These are phyloP conservation scores for Austrofundulus limnaeus DNA, from an alignment of 2,113 vertebrate species.

Conservation along the genomic window DNA sequence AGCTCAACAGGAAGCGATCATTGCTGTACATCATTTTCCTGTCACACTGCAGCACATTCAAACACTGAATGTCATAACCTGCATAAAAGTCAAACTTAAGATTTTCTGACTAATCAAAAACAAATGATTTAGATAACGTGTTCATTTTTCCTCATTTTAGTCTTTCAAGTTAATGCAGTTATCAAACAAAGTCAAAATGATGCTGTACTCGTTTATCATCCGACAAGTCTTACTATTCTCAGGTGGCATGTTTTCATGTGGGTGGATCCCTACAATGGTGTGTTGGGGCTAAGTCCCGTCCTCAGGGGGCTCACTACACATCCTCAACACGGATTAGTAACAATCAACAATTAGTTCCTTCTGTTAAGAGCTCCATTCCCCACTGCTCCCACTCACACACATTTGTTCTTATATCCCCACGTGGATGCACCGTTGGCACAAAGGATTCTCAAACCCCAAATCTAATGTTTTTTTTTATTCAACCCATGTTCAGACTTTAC, in stretches of 20 bases:
- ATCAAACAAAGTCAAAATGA: conserved; percentile 42
- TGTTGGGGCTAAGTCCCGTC: conserved; percentile 60
- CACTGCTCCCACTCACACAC: not conserved
- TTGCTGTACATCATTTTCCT: conserved; percentile 50
- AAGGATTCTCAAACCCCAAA: not conserved
- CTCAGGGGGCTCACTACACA: conserved; percentile 61
- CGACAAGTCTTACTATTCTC: conserved; percentile 58
- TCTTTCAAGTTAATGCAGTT: conserved; percentile 15
- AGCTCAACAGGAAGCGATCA: conserved; percentile 63
- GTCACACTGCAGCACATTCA: conserved; percentile 18
- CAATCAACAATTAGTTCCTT: conserved; percentile 56
- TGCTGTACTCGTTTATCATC: conserved; percentile 57
- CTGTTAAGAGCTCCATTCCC: not conserved
- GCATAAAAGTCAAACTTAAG: not conserved
- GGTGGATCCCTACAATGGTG: conserved; percentile 62
- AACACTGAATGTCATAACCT: conserved; percentile 23
- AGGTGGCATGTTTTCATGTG: conserved; percentile 54
- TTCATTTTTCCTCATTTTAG: conserved; percentile 13
- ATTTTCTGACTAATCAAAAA: not conserved
- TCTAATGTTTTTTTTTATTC: not conserved
- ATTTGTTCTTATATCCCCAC: not conserved
- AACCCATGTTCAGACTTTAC: not conserved
- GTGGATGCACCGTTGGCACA: not conserved
- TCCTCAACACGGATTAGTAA: conserved; percentile 67
- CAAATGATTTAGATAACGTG: conserved; percentile 6